Evolutionary conservation across 1,140 invertebrate species (phyloP).

Genomic region (Archegozetes longisetosus): DNA sequence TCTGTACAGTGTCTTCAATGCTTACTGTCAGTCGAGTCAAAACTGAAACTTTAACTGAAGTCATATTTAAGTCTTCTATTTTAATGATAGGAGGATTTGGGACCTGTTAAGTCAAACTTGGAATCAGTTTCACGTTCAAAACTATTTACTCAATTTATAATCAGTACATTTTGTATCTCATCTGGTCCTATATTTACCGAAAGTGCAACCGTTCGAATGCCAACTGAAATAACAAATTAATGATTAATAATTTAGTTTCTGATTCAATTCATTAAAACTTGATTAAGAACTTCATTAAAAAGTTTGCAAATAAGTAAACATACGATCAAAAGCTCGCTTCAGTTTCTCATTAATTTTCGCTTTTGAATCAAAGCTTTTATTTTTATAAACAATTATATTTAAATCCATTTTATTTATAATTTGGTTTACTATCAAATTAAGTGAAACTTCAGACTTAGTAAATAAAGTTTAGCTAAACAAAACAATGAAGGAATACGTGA

Average conservation of each 20-base stretch:
- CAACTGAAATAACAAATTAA: not conserved
- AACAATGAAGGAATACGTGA: not conserved
- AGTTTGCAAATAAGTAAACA: too few relatives aligned
- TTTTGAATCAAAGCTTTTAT: conserved; percentile 1
- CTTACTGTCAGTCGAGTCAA: not conserved
- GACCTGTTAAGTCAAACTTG: not conserved
- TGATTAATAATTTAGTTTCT: not conserved
- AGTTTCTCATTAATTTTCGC: not conserved
- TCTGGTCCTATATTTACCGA: not conserved
- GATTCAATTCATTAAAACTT: not conserved
- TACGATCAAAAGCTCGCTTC: not conserved
- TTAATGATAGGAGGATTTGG: conserved; percentile 1
- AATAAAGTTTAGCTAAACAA: not conserved
- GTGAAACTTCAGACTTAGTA: not conserved
- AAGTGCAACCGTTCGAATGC: conserved; percentile 6
- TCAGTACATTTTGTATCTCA: not conserved
- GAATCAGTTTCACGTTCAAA: not conserved
- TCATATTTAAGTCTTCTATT: not conserved
- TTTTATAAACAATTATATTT: conserved; percentile 9
- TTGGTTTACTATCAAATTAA: not conserved
- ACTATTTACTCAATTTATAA: not conserved
- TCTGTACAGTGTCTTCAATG: not conserved
- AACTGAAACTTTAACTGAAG: not conserved
- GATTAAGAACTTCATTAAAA: too few relatives aligned
- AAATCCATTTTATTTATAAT: conserved; percentile 10